Evolutionary conservation across 2,797 vertebrate species (phyloP), one percentile per base, ranked within the genome.

Genomic region (Coreius guichenoti): DNA sequence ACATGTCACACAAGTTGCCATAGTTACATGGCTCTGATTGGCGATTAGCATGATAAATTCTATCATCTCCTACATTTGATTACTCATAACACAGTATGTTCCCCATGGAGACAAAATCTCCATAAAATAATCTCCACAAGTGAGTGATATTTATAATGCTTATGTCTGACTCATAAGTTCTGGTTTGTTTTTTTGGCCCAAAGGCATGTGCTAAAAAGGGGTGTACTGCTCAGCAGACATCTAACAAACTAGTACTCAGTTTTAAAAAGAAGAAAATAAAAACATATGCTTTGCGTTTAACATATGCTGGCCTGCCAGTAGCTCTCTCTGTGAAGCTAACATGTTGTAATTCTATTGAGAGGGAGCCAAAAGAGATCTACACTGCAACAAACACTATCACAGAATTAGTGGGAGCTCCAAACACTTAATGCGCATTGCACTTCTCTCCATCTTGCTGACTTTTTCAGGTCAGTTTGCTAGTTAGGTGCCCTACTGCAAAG

Each of bases 61-160:
- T 67, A 49, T 58, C 67, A 85, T 85, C 51, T 79, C 49, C 67
- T 73, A 61, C 75, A 61, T 84, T 69, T 79, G 36, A 84, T 69
- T 77, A 70, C 49, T 61, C 36, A 49, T 73, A 63, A 39, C 67
- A 79, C 47, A 78, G 26, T 47, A 78, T 58, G 67, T 73, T 80
- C 54, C 54, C 68, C 68, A 79, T 73, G 43, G 68, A 80, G 68
- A 63, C 65, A 36, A 80, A 80, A 80, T 73, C 67, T 79, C 54
- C 51, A 79, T 72, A 45, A 84, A 84, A 80, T 73, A 85, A 73
- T 80, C 68, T 85, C 67, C 74, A 78, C 51, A 84, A 84, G 74
- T 29, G 33, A 26, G 61, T 17, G 39, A 56, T 69, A 68, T 78
- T 58, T 69, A 63, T 65, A 77, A 68, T 56, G 51, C 75, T 69